Base-by-base conservation (phyloP, 2,888 invertebrate genomes). In the Pachliopta kotzebuea region DNA sequence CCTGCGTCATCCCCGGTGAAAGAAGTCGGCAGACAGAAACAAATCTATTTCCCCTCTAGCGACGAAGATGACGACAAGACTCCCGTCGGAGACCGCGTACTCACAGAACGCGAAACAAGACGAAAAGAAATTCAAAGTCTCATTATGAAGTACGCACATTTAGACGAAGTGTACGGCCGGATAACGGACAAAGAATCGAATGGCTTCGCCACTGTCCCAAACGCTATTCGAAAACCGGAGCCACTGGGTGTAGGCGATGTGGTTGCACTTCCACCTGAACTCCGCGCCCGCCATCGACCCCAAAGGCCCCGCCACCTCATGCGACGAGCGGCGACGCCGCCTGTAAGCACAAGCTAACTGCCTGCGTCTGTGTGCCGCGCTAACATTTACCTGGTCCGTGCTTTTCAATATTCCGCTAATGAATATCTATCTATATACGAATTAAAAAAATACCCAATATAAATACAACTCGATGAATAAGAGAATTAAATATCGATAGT, bases 71-170 rank as follows among this genome's bases (percentile, higher is more conserved):
- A 80, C 63, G 93, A 93, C 69, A 85, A 89, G 69, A 92, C 92
- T 21, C 92, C 92, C 14, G 89, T 92, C 50, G 88, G 88, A 56
- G 94, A 95, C 76, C 92, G 92, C 68, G 90, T 92, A 26, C 84
- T 94, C 57, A 93, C 93, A 71, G 96, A 97, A 71, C 92, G 97
- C 55, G 96, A 96, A 80, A 95, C 95, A 14, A 94, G 95, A 74
- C 93, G 97, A 49, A 96, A 96, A 76, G 97, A 97, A 79, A 96
- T 96, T 67, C 95, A 96, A 81, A 94, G 95, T 74, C 90, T 97
- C 66, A 96, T 96, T 68, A 93, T 95, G 92, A 97, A 96, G 81
- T 97, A 97, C 81, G 95, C 96, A 37, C 96, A 95, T 56, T 88
- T 96, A 70, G 96, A 96, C 74, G 95, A 96, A 76, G 93, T 93